phyloP scores from a whole-genome alignment of 2,888 invertebrate species.

The Trichopria drosophilae region DNA sequence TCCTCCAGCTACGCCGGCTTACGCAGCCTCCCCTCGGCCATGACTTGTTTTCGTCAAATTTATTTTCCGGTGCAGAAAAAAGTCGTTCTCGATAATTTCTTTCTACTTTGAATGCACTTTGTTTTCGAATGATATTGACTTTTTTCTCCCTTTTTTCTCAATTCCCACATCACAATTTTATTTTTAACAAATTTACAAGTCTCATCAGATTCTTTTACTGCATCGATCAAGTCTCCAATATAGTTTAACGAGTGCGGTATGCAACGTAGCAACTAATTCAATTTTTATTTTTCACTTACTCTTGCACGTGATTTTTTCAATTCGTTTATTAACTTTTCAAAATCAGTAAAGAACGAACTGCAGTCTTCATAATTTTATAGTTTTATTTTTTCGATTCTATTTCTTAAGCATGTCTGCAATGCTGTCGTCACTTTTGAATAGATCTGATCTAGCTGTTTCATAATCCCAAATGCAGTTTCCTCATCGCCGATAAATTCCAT shows the following conservation, averaged over 20 bases:
- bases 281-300: conserved; percentile 25
- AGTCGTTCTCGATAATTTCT: no score
- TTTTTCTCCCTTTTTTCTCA: conserved; percentile 12
- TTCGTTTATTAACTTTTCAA: conserved; percentile 29
- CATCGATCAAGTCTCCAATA: no score
- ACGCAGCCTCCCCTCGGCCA: no score
- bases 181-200: conserved; percentile 28
- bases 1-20: no score
- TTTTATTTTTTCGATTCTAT: conserved; percentile 10
- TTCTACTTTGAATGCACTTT: no score
- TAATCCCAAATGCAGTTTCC: no score
- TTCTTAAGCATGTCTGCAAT: conserved; percentile 6
- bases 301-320: conserved; percentile 26
- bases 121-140: conserved; percentile 26
- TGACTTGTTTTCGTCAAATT: no score
- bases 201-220: no score
- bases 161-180: conserved; percentile 26
- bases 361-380: conserved; percentile 11
- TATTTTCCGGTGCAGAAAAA: no score
- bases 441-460: conserved; percentile 10
- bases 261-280: conserved; percentile 27
- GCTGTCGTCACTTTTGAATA: conserved; percentile 9
- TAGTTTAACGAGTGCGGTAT: no score
- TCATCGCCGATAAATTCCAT: no score
- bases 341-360: conserved; percentile 20